Conservation (phyloP, 2,113 vertebrate species). For the Sceloporus undulatus region DNA sequence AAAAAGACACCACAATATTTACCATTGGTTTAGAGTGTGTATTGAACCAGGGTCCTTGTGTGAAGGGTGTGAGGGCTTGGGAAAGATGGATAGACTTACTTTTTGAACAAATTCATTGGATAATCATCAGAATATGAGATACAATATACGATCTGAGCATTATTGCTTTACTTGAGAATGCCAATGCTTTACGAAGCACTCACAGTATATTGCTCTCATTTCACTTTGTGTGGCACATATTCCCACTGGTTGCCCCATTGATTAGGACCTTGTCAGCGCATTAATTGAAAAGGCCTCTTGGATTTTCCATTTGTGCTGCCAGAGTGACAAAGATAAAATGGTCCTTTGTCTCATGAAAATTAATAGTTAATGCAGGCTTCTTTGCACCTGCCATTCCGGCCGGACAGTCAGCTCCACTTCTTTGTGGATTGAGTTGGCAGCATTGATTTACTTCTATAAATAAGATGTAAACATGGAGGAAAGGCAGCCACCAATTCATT, state of each 20-base stretch:
- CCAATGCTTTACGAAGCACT: accelerated
- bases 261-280: conserved; percentile 20
- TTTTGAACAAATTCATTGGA: accelerated
- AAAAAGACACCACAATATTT: neutral
- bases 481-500: conserved; percentile 50
- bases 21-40: neutral
- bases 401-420: conserved; percentile 5
- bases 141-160: accelerated
- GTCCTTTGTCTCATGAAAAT: conserved; percentile 35
- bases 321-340: accelerated
- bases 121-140: accelerated
- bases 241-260: neutral
- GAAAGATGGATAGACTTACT: accelerated
- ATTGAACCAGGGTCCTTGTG: neutral
- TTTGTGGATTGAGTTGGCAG: conserved; percentile 14
- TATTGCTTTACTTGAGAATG: accelerated
- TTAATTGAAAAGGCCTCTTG: conserved; percentile 2
- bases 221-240: neutral
- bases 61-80: accelerated
- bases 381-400: conserved; percentile 31
- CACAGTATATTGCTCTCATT: neutral
- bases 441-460: conserved; percentile 64
- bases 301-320: conserved; percentile 14
- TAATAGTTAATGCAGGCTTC: neutral
- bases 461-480: conserved; percentile 23